Percentiles rank a stretch among this genome's conserved stretches.
Conservation (phyloP, 2,797 vertebrate genomes). For the Gadopsis marmoratus region DNA sequence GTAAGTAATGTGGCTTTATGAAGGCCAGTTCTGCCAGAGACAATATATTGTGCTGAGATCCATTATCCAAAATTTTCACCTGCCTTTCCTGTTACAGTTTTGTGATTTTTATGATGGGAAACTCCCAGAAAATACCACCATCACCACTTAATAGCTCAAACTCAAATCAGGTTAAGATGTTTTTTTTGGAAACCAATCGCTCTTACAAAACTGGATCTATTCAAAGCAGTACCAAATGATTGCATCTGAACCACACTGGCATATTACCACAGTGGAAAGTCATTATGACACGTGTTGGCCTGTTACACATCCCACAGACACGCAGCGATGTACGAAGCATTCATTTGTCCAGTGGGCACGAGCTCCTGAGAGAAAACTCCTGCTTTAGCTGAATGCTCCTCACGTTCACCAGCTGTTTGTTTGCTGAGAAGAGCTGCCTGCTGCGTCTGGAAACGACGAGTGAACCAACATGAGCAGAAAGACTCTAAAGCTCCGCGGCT, state of each 20-base stretch:
- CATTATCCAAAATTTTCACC: neutral
- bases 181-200: neutral
- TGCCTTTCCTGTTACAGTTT: neutral
- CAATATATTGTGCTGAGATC: neutral
- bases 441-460: neutral
- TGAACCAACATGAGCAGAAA: neutral
- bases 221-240: neutral
- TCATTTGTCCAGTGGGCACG: neutral
- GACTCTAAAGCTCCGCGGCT: too few relatives aligned
- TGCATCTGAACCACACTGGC: neutral
- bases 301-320: slow-evolving; percentile 1
- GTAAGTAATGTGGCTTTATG: slow-evolving; percentile 23
- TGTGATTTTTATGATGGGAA: neutral
- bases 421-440: neutral
- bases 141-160: neutral
- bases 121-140: neutral
- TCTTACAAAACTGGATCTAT: neutral
- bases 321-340: neutral
- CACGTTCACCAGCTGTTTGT: neutral
- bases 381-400: neutral
- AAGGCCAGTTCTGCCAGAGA: slow-evolving; percentile 1
- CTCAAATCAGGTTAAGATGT: neutral
- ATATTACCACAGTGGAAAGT: neutral
- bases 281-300: neutral
- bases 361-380: neutral